Base-by-base conservation (phyloP, 1,140 invertebrate genomes). In the Telenomus remus region DNA sequence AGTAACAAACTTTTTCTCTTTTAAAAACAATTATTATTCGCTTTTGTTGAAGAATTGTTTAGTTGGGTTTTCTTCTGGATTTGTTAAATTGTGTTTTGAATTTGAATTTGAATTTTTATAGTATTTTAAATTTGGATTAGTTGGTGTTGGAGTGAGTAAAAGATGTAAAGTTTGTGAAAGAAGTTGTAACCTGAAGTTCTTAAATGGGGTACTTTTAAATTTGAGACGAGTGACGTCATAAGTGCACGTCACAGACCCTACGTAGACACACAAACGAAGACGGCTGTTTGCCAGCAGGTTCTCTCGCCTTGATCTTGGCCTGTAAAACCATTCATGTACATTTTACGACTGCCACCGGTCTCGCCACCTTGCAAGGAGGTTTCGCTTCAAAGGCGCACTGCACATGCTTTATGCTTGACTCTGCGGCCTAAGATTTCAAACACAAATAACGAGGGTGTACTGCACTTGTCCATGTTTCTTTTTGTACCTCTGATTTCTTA, bases 201-300 rank as follows among this genome's bases (percentile, higher is more conserved):
- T 27, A 3, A 27, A 27, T 27, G 19, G 19, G 19, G 19, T 27
- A 3, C 19, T 27, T 27, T 27, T 27, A 27, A 27, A 27, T 43
- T 48, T 51, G 53, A 79, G 69, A 57, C 53, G 3, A 7, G 66
- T 82, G 80, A 82, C 80, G 78, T 80, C 71, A 80, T 10, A n/a
- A 27, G 46, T 56, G 43, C 6, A 27, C 69, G 79, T 76, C 61
- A 69, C 69, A 46, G 15, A 49, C 12, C 53, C 43, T 70, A 79
- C 73, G 79, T 75, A 79, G 73, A 66, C 51, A 51, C 39, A 54
- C 48, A 49, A 4, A 3, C 3, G 55, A 72, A 65, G 53, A 70
- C 64, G 72, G 60, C 51, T 47, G 61, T 53, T 13, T 46, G 12
- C 47, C 44, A 13, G 19, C 39, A 44, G 34, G 37, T 47, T 66